Percentiles rank a stretch among this genome's conserved stretches.
Evolutionary conservation across 1,140 invertebrate species (phyloP).

Genomic region (Lordiphosa clarofinis): DNA sequence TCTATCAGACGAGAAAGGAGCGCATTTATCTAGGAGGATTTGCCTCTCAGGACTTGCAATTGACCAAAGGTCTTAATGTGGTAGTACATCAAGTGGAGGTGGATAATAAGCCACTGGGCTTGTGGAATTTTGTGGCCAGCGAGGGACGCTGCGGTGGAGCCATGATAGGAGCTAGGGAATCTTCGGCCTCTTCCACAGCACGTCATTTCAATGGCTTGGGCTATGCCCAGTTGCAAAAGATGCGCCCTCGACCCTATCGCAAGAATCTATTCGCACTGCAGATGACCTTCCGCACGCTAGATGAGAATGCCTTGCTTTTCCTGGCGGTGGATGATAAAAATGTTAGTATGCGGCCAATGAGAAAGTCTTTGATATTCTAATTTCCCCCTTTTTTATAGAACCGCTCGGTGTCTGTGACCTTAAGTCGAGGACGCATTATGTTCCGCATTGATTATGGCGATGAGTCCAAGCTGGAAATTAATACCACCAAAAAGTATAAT

Average conservation of each 20-base stretch:
- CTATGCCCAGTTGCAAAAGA: slow-evolving; percentile 86
- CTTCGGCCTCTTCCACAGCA: slow-evolving; percentile 53
- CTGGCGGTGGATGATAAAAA: slow-evolving; percentile 87
- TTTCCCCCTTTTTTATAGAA: slow-evolving; percentile 81
- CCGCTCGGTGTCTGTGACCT: slow-evolving; percentile 88
- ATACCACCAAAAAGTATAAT: slow-evolving; percentile 88
- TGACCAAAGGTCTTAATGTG: slow-evolving; percentile 83
- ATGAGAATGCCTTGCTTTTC: slow-evolving; percentile 93
- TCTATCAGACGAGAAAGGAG: slow-evolving; percentile 79
- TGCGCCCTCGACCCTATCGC: slow-evolving; percentile 84
- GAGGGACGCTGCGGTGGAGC: slow-evolving; percentile 83
- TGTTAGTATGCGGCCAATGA: slow-evolving; percentile 71
- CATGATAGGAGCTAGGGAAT: slow-evolving; percentile 70
- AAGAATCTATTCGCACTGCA: slow-evolving; percentile 88
- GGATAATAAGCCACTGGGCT: slow-evolving; percentile 88
- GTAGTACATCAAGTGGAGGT: slow-evolving; percentile 89
- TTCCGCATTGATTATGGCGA: slow-evolving; percentile 87
- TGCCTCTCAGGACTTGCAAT: slow-evolving; percentile 75
- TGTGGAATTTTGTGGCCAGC: slow-evolving; percentile 91
- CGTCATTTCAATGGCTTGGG: slow-evolving; percentile 88
- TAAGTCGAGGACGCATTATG: slow-evolving; percentile 88
- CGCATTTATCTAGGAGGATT: slow-evolving; percentile 83
- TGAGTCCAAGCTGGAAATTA: slow-evolving; percentile 84
- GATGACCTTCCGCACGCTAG: slow-evolving; percentile 91
- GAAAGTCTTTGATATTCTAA: neutral